These are phyloP conservation scores for Xenopus tropicalis DNA, from an alignment of 2,113 vertebrate species.

Conservation along the genomic window UCB_Xtro_10.0 CM004448.2:130882501-130883000, in stretches of 20 bases:
- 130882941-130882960: neutral
- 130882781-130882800: constrained; percentile 47
- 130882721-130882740: constrained; percentile 1
- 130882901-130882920: neutral
- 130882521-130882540: no score
- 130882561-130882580: no score
- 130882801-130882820: constrained; percentile 45
- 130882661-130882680: constrained; percentile 5
- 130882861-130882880: neutral
- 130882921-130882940: neutral
- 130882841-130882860: constrained; percentile 18
- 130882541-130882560: no score
- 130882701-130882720: constrained; percentile 21
- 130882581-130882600: no score
- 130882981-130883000: no score
- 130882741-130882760: constrained; percentile 25
- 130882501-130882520: no score
- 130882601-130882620: no score
- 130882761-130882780: constrained; percentile 44
- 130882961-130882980: no score
- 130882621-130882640: no score
- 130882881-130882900: neutral
- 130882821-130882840: constrained; percentile 35
- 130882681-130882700: constrained; percentile 12
- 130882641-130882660: constrained; percentile 12